Evolutionary conservation across 1,140 invertebrate genomes (phyloP), one percentile per base, ranked within the genome.

Genomic region (Lamellibrachia luymesi): DNA sequence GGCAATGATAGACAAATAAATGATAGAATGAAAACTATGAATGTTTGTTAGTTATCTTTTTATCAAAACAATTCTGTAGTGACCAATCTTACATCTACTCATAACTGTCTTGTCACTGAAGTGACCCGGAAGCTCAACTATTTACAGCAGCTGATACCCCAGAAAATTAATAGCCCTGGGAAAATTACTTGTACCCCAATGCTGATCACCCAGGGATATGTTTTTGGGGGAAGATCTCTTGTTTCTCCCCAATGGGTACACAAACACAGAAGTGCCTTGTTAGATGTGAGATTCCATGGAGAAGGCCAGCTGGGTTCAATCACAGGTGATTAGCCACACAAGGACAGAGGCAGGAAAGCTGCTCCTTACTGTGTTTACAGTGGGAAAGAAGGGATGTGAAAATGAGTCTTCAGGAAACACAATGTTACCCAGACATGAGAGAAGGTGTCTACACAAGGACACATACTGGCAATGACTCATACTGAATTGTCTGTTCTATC

Each of bases 131-230:
- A 80, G 4, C 64, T 4, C 64, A 80, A 6, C 52, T 56, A 56
- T 56, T 56, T 56, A 56, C 52, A 56, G 52, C 52, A 56, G 6
- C 4, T 17, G 6, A 22, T 80, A 80, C 64, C 64, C 13, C 64
- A 80, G 64, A 80, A 80, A 80, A 80, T 80, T 80, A 80, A 80
- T 80, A 80, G 64, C 64, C 64, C 64, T 80, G 64, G 64, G 64
- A 80, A 80, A 80, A 80, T 80, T 10, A 80, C 64, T 80, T 17
- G 64, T 22, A 17, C 64, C 64, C 64, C 25, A 80, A 80, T 80
- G 13, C 64, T 80, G 64, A 80, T 80, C 64, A 80, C 13, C 64
- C 64, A 80, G 64, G 64, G 64, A 80, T 22, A 80, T 80, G 64
- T 22, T 80, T 80, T 80, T 80, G 13, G 64, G 13, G 64, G 64